Base-by-base conservation (phyloP, 2,113 vertebrate species). In the Noturus placidus region DNA sequence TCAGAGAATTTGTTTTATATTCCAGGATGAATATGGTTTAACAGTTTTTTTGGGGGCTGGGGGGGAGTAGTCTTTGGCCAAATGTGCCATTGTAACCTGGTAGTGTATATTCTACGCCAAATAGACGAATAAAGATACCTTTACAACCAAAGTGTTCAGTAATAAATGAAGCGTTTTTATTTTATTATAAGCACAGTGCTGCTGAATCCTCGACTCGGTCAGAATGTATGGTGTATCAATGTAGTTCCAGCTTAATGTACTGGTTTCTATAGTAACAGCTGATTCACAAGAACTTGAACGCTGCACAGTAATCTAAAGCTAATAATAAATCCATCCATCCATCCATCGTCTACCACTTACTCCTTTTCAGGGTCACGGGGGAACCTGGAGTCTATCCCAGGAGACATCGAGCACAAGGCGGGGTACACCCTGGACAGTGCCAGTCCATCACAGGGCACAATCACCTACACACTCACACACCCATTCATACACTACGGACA, bases 1-100 rank as follows among this genome's bases (percentile, higher is more conserved):
- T 57, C 79, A 81, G 57, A 89, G 81, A 83, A 82, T 46, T 81
- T 74, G 35, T 89, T 90, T 89, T 90, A 54, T 88, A 87, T 76
- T 56, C 82, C 69, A 72, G 80, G 30, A 63, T 82, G 56, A 86
- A 65, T 67, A 74, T 63, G n/a, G 72, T 54, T 46, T 30, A 81
- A 69, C 42, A 65, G 15, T 50, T 79, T 83, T n/a, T n/a, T n/a
- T n/a, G n/a, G n/a, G n/a, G n/a, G n/a, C n/a, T n/a, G 46, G 46
- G 46, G 46, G 46, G 46, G 50, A 35, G 27, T 59, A 79, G 59
- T 86, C 74, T 74, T 89, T 87, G 89, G 69, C 87, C 85, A 87
- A 46, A 56, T 77, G 54, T 35, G 70, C 65, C 59, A 38, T 56
- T 86, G 69, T 78, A 89, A 87, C 79, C 38, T 65, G 56, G 85